These are phyloP conservation scores for Osmerus eperlanus DNA, from an alignment of 2,113 vertebrate genomes.

Conservation along the genomic window DNA sequence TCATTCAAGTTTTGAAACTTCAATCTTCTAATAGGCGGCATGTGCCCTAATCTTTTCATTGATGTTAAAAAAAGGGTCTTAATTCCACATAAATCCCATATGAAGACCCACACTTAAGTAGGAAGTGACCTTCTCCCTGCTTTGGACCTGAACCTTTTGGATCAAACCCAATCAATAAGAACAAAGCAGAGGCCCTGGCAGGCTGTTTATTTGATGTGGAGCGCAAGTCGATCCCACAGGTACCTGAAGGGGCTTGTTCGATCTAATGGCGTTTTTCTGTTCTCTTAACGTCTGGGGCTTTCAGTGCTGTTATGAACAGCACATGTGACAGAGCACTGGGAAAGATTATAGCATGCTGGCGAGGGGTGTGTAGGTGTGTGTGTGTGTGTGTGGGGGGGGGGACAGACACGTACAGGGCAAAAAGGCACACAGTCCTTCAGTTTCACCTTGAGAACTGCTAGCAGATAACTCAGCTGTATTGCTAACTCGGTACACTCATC, in stretches of 20 bases:
- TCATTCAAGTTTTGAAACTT: background rate
- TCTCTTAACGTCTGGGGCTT: constrained; percentile 59
- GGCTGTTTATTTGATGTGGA: constrained; percentile 65
- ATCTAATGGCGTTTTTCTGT: constrained; percentile 73
- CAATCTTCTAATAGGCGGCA: background rate
- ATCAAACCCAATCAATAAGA: constrained; percentile 77
- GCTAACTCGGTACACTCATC: too few species aligned
- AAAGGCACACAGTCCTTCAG: constrained; percentile 13
- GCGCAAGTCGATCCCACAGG: constrained; percentile 54
- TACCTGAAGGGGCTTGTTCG: constrained; percentile 61
- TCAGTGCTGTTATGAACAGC: constrained; percentile 50
- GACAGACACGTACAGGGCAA: background rate
- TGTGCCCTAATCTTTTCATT: background rate
- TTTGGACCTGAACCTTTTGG: constrained; percentile 66
- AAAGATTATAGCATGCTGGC: constrained; percentile 2
- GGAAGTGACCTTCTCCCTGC: constrained; percentile 74
- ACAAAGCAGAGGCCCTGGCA: constrained; percentile 64
- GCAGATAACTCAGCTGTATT: background rate
- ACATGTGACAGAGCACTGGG: constrained; percentile 21
- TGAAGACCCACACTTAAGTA: constrained; percentile 48
- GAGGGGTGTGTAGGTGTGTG: constrained; percentile 9
- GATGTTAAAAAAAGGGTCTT: background rate
- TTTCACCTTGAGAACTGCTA: constrained; percentile 53
- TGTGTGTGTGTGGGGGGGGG: background rate
- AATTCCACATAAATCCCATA: background rate